Percentiles rank a stretch among this genome's conserved stretches.
phyloP scores from a whole-genome alignment of 2,113 vertebrate genomes.

The Cochlearius cochlearius region DNA sequence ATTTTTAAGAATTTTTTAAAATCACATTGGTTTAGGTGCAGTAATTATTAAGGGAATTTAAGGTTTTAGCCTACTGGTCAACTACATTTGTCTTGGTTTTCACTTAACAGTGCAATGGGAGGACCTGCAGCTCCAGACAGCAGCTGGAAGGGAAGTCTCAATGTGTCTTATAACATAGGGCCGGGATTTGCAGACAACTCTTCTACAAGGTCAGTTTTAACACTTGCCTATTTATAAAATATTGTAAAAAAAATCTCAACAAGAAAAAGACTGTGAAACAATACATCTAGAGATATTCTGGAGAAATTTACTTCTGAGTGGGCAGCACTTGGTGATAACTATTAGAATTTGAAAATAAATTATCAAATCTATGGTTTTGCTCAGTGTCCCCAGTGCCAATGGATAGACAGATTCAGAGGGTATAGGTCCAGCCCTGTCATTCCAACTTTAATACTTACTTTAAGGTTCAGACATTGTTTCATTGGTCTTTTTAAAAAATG shows the following conservation, averaged over 20 bases:
- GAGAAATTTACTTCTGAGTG: background rate
- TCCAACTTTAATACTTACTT: background rate
- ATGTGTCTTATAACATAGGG: constrained; percentile 86
- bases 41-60: background rate
- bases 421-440: background rate
- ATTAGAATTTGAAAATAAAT: background rate
- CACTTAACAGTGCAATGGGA: constrained; percentile 82
- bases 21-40: background rate
- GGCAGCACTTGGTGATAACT: background rate
- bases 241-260: background rate
- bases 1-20: background rate
- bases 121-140: constrained; percentile 78
- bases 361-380: background rate
- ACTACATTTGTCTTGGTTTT: background rate
- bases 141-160: constrained; percentile 89
- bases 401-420: background rate
- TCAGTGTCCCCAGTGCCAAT: background rate
- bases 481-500: background rate
- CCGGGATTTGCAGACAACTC: constrained; percentile 81
- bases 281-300: background rate
- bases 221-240: background rate
- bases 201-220: constrained; percentile 75
- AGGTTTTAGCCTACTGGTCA: background rate
- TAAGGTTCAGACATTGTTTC: background rate
- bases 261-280: background rate